These are phyloP conservation scores for Caerostris extrusa DNA, from an alignment of 1,140 invertebrate genomes.

Conservation along the genomic window DNA sequence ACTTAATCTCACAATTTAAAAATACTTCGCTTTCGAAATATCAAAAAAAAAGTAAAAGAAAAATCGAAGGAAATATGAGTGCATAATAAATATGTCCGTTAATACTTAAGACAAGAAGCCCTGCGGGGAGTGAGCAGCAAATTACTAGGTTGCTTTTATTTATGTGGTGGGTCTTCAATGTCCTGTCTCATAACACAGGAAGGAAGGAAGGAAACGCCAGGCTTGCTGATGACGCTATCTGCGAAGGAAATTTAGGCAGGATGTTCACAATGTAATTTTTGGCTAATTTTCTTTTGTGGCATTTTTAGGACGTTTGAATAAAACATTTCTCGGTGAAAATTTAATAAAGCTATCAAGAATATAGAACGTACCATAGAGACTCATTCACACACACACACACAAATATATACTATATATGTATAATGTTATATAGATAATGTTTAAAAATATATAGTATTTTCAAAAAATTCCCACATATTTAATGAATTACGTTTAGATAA, in stretches of 20 bases:
- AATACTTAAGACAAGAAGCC: not conserved
- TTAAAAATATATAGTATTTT: too few species aligned
- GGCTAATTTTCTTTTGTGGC: not conserved
- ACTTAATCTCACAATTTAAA: too few species aligned
- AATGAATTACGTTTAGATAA: too few species aligned
- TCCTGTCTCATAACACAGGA: not conserved
- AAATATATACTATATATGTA: too few species aligned
- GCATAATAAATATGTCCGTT: conserved; percentile 42
- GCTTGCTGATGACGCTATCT: not conserved
- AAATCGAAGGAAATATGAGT: not conserved
- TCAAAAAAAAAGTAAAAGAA: not conserved
- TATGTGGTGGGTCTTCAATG: not conserved
- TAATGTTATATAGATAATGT: too few species aligned
- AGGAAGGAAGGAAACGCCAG: conserved; percentile 12
- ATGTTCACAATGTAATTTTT: not conserved
- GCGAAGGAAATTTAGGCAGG: not conserved
- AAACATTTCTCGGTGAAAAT: not conserved
- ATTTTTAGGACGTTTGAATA: conserved; percentile 11
- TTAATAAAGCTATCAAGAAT: not conserved
- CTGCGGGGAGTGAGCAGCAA: not conserved
- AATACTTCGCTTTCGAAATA: too few species aligned
- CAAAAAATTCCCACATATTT: too few species aligned
- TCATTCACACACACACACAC: too few species aligned
- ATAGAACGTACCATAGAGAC: too few species aligned
- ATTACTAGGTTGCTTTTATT: conserved; percentile 6